Conservation (phyloP, 2,797 vertebrate genomes). For the Cyprinella venusta region DNA sequence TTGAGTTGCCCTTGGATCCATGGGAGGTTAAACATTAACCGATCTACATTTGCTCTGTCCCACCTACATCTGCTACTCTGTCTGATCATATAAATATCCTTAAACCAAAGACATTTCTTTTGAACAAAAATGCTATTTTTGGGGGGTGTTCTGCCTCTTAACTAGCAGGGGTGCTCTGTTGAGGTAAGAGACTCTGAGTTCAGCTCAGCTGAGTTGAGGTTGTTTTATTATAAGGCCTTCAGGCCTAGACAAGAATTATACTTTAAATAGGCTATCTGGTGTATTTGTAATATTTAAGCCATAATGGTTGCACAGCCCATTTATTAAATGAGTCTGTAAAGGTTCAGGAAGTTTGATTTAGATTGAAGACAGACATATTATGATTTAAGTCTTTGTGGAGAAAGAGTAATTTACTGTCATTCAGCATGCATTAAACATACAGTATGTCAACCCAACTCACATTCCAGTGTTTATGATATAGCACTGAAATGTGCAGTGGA, state of each 20-base stretch:
- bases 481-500: neutral
- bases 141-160: slow-evolving; percentile 14
- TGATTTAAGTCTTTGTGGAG: neutral
- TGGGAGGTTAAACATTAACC: slow-evolving; percentile 58
- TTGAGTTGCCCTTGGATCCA: slow-evolving; percentile 38
- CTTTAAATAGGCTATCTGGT: neutral
- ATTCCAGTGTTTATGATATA: neutral
- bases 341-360: neutral
- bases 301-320: slow-evolving; percentile 2
- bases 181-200: slow-evolving; percentile 24
- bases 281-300: slow-evolving; percentile 21
- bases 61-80: slow-evolving; percentile 25
- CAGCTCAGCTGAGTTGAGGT: neutral
- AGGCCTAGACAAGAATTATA: slow-evolving; percentile 1
- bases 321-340: neutral
- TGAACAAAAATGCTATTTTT: slow-evolving; percentile 11
- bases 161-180: neutral
- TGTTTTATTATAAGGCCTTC: neutral
- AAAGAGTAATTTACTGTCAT: neutral
- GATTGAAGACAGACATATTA: neutral
- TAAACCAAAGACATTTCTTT: slow-evolving; percentile 25
- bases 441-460: neutral
- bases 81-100: neutral
- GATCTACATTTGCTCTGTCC: slow-evolving; percentile 1
- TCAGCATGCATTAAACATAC: neutral